A percentile compares a stretch with the other conserved stretches of the same genome.
Evolutionary conservation across 2,888 invertebrate species (phyloP).

Genomic region (Amblyjoppa proteus): DNA sequence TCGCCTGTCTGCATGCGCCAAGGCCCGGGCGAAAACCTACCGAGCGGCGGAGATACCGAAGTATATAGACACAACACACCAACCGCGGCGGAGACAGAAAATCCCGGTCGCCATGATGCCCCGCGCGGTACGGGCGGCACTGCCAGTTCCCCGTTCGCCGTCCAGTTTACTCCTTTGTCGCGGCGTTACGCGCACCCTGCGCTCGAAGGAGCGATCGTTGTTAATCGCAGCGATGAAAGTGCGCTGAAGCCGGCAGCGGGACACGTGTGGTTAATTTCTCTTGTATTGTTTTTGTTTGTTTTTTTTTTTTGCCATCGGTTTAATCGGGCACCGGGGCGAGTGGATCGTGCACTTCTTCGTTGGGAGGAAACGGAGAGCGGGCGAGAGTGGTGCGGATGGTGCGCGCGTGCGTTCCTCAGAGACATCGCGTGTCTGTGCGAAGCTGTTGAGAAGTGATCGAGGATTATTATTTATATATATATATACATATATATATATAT

Average conservation of each 20-base stretch:
- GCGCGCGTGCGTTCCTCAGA: background rate
- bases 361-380: too few species aligned
- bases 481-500: too few species aligned
- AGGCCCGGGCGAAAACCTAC: conserved; percentile 8
- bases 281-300: background rate
- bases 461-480: background rate
- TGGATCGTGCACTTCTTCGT: background rate
- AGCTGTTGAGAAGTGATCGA: background rate
- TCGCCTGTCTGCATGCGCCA: conserved; percentile 65
- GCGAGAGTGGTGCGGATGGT: background rate
- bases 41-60: conserved; percentile 34
- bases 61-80: conserved; percentile 8
- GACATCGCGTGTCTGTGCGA: background rate
- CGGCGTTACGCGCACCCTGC: conserved; percentile 11
- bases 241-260: background rate
- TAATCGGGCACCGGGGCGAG: background rate
- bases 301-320: background rate
- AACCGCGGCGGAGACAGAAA: conserved; percentile 58
- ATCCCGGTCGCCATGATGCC: conserved; percentile 71
- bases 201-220: background rate
- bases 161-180: conserved; percentile 66
- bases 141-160: conserved; percentile 46
- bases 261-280: conserved; percentile 2
- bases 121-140: conserved; percentile 74
- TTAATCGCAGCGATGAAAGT: conserved; percentile 2